phyloP scores from a whole-genome alignment of 2,113 vertebrate genomes.

The Alligator mississippiensis region DNA sequence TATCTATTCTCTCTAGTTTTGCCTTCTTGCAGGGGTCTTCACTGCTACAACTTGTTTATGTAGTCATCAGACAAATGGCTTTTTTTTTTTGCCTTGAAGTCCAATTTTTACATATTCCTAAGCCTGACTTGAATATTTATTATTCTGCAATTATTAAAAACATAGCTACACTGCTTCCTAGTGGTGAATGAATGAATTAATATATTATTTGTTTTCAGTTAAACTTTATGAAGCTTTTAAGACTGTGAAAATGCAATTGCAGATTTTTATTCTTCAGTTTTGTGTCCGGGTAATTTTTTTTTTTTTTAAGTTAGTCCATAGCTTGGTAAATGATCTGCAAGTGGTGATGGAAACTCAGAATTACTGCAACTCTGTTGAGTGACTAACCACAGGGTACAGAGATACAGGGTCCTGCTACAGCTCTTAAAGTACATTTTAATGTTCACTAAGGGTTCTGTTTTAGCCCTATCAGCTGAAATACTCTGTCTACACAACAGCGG shows the following conservation, averaged over 20 bases:
- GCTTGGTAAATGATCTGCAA: neutral
- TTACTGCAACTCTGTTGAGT: neutral
- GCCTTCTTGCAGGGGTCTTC: neutral
- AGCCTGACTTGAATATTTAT: neutral
- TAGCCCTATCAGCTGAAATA: neutral
- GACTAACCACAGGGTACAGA: too few species aligned
- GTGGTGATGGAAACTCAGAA: neutral
- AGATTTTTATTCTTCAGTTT: neutral
- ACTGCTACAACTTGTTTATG: neutral
- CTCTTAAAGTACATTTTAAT: neutral
- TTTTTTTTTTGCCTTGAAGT: neutral
- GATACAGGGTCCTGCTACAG: neutral
- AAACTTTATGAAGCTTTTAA: neutral
- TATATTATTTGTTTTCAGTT: neutral
- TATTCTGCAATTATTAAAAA: neutral
- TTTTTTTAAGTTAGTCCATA: neutral
- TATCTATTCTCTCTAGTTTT: neutral
- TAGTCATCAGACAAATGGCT: neutral
- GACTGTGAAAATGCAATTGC: fast-evolving
- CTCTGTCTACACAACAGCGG: too few species aligned
- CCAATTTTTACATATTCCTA: constrained; percentile 12
- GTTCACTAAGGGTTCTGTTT: neutral
- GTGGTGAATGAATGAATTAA: constrained; percentile 9
- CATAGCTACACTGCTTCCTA: constrained; percentile 46
- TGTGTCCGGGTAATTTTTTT: neutral